Conservation (phyloP, 2,797 vertebrate species). For the Pelochelys cantorii region DNA sequence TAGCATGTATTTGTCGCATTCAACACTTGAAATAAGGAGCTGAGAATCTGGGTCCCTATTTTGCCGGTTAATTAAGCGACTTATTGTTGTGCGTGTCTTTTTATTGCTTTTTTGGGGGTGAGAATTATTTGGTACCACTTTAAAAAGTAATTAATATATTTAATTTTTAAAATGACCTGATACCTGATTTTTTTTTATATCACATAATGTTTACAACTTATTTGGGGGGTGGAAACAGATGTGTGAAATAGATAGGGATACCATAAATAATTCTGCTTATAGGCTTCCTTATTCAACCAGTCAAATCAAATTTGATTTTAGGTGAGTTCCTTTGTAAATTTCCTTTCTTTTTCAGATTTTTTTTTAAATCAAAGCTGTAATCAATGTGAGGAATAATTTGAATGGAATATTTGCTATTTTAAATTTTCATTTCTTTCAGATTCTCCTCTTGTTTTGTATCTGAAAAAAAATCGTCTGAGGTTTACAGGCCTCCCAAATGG, state of each 20-base stretch:
- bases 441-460: constrained; percentile 77
- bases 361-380: constrained; percentile 38
- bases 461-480: constrained; percentile 79
- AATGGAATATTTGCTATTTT: constrained; percentile 70
- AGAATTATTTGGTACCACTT: constrained; percentile 66
- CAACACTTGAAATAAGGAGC: constrained; percentile 70
- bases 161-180: constrained; percentile 50
- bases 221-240: not conserved
- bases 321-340: constrained; percentile 25
- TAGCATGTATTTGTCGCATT: constrained; percentile 73
- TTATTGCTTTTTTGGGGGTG: constrained; percentile 72
- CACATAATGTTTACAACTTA: constrained; percentile 32
- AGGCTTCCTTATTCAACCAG: not conserved
- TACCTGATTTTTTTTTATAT: constrained; percentile 67
- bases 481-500: constrained; percentile 84
- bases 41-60: constrained; percentile 67
- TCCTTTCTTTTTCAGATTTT: constrained; percentile 54
- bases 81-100: constrained; percentile 68
- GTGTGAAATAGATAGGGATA: not conserved
- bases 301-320: constrained; percentile 25
- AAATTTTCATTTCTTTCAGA: constrained; percentile 61
- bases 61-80: constrained; percentile 69
- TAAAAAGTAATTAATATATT: constrained; percentile 67
- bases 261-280: not conserved
- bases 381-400: constrained; percentile 52